Base-by-base conservation (phyloP, 1,140 invertebrate genomes). In the Polypedilum pembai region DNA sequence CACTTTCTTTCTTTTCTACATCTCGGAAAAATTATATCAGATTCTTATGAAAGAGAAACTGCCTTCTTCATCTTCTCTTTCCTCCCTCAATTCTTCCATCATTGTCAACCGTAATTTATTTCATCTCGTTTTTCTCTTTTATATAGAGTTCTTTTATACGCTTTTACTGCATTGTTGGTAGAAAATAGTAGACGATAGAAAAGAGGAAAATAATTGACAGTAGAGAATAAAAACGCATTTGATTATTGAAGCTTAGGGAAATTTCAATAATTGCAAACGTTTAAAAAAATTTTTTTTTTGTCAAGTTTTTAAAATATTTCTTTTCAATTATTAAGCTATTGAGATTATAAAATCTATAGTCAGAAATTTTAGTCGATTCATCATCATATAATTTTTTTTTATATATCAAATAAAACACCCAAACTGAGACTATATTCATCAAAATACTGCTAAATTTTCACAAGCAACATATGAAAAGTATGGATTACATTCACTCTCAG, bases 21-120 rank as follows among this genome's bases (percentile, higher is more conserved):
- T n/a, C 45, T n/a, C 45, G 5, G 1, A 8, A 56, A 56, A 12
- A n/a, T n/a, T 8, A 56, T 56, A 56, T 56, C 45, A 56, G 45
- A 56, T 56, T 56, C n/a, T 56, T 56, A 56, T 33, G 24, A 33
- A 33, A 33, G 24, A 33, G 24, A 33, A 33, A 33, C 5, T 33
- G 24, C 24, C 24, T 56, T 12, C 45, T 15, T 56, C n/a, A n/a
- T n/a, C n/a, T n/a, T n/a, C n/a, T n/a, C 4, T 56, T n/a, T n/a
- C 12, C 45, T 33, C 24, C 24, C 24, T 33, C 20, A 69, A 69
- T 18, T 3, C 65, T 69, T 69, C 65, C 65, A 69, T 69, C 65
- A 69, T 69, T 69, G 65, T 69, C 65, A 69, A 69, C 65, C 65
- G 65, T 69, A 69, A 69, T 69, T 69, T 69, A 69, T 69, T 69